Base-by-base conservation (phyloP, 2,797 vertebrate species). In the Helicolenus hilgendorfi region DNA sequence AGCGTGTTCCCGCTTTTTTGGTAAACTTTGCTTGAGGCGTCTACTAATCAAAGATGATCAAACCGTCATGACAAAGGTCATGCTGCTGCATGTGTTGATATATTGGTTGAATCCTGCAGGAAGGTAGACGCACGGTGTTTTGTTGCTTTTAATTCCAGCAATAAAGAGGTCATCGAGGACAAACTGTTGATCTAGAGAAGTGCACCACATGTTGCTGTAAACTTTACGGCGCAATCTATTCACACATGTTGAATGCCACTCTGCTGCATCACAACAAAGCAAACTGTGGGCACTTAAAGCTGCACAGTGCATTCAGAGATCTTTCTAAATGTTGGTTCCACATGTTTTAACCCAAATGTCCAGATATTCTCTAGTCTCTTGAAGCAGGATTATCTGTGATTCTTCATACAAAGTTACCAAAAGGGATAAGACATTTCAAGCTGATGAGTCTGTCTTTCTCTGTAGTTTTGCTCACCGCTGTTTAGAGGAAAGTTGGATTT, bases 201-300 rank as follows among this genome's bases (percentile, higher is more conserved):
- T 49, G 41, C 15, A 1, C 68, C 70, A 90, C 91, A 85, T 93
- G 92, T 92, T 93, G 90, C 86, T 78, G 62, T 59, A 84, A 79
- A 72, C 49, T 35, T 71, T 35, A 68, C 80, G 33, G 64, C 35
- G 73, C 67, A 15, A 49, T 31, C 70, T 73, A 86, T 79, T 91
- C 73, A 65, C 81, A 62, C 64, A n/a, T 59, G 85, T 62, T 65
- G 76, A 84, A 35, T 41, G 64, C 38, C 59, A 5, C 78, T 71
- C 75, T 81, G 18, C 36, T 20, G 67, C 76, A 65, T 49, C 74
- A 74, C 80, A 62, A 8, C 38, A 58, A 62, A 76, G 11, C 55
- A 31, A 92, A 70, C 53, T 10, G 72, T 7, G 2, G 60, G 62
- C 72, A 80, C 68, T 77, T 35, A 11, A 1, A 63, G 73, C 64